These are phyloP conservation scores for Oryctes rhinoceros DNA, from an alignment of 1,140 invertebrate genomes.

Conservation along the genomic window DNA sequence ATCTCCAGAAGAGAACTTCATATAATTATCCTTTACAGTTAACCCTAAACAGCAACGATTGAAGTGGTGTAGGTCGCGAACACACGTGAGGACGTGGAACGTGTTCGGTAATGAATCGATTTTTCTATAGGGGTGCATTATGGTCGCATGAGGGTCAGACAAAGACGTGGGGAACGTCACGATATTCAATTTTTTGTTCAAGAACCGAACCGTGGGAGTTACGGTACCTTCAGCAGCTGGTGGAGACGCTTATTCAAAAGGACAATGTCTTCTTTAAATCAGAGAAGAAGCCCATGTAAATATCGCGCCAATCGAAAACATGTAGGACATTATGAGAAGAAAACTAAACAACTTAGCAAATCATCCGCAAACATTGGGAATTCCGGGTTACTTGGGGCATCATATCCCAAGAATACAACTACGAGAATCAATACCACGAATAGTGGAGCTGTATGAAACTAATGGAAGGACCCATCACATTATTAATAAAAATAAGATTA, in stretches of 20 bases:
- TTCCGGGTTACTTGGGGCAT: neutral
- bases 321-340: conserved; percentile 39
- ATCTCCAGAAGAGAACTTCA: too few species aligned
- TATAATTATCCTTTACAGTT: too few species aligned
- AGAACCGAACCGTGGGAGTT: too few species aligned
- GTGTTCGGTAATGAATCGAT: too few species aligned
- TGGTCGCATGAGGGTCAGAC: too few species aligned
- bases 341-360: conserved; percentile 19
- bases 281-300: conserved; percentile 6
- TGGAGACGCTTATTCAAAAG: neutral
- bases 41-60: too few species aligned
- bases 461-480: neutral
- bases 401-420: neutral
- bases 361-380: conserved; percentile 33
- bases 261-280: neutral
- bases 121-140: too few species aligned
- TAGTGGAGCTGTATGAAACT: neutral
- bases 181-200: too few species aligned
- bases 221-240: neutral
- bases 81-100: too few species aligned
- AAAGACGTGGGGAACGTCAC: too few species aligned
- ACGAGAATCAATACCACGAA: neutral
- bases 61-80: too few species aligned
- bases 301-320: conserved; percentile 30
- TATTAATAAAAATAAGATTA: conserved; percentile 14